These are phyloP conservation scores for Otocyon megalotis DNA, from an alignment of 2,113 vertebrate genomes.

Conservation along the genomic window DNA sequence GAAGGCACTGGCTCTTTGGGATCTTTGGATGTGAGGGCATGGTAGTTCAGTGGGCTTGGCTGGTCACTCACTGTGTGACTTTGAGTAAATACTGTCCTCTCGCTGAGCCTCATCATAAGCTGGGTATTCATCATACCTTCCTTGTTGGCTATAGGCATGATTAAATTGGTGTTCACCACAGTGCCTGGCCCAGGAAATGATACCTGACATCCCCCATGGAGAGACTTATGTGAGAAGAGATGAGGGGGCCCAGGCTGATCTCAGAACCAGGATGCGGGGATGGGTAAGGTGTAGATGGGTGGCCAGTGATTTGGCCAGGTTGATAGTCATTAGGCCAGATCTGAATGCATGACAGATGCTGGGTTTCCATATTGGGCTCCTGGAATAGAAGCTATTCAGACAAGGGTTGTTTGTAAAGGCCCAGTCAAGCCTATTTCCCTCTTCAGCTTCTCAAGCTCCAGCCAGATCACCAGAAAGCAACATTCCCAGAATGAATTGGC, in stretches of 20 bases:
- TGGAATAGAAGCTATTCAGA: background rate
- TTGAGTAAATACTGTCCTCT: background rate
- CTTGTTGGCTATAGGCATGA: background rate
- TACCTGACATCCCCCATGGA: background rate
- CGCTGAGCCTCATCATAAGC: background rate
- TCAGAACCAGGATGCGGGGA: background rate
- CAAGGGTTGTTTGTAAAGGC: background rate
- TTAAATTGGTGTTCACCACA: background rate
- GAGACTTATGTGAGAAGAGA: background rate
- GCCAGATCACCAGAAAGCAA: constrained; percentile 25
- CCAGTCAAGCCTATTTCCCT: constrained; percentile 1
- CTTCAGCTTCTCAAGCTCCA: constrained; percentile 16
- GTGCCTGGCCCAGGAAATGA: background rate
- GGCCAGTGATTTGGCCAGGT: background rate
- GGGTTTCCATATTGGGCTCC: background rate
- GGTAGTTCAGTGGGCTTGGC: background rate
- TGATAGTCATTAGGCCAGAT: background rate
- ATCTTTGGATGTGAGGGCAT: background rate
- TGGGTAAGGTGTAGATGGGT: background rate
- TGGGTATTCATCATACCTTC: background rate
- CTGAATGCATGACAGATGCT: background rate
- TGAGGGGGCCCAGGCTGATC: background rate
- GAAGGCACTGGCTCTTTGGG: background rate
- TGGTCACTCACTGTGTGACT: background rate
- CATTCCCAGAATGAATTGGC: background rate